A percentile compares a stretch with the other conserved stretches of the same genome.
Evolutionary conservation across 2,797 vertebrate genomes (phyloP).

Genomic region (Emys orbicularis): DNA sequence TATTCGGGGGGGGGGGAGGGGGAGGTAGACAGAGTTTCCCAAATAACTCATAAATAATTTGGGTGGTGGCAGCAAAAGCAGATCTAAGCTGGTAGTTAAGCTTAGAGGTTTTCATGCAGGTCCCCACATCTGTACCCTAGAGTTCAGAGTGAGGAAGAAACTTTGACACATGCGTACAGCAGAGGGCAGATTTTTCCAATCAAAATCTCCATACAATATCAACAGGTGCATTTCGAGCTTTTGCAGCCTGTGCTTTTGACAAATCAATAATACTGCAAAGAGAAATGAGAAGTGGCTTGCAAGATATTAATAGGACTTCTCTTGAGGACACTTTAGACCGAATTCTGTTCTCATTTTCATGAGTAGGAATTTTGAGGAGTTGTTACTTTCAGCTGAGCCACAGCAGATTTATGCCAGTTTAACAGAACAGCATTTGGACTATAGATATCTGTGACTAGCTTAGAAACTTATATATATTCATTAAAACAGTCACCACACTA

Average conservation of each 20-base stretch:
- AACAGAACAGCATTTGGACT: not conserved
- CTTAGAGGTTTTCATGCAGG: too few species aligned
- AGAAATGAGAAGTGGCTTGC: not conserved
- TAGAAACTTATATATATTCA: not conserved
- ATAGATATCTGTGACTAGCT: not conserved
- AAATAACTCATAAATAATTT: too few species aligned
- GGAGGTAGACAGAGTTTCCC: too few species aligned
- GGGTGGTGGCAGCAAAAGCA: too few species aligned
- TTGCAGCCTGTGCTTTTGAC: not conserved
- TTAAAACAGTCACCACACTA: not conserved
- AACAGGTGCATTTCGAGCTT: fast-evolving
- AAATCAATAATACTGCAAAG: not conserved
- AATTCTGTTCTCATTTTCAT: not conserved
- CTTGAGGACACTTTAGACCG: fast-evolving
- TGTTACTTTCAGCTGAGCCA: not conserved
- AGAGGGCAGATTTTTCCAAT: fast-evolving
- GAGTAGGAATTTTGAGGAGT: not conserved
- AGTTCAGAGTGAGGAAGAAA: too few species aligned
- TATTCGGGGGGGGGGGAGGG: too few species aligned
- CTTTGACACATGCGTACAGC: fast-evolving
- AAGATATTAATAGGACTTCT: not conserved
- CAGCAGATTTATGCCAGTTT: not conserved
- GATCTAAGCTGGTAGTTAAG: too few species aligned
- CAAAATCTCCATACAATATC: not conserved
- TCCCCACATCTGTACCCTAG: too few species aligned